These are phyloP conservation scores for Lemur catta DNA, from an alignment of 2,797 vertebrate species.

Conservation along the genomic window DNA sequence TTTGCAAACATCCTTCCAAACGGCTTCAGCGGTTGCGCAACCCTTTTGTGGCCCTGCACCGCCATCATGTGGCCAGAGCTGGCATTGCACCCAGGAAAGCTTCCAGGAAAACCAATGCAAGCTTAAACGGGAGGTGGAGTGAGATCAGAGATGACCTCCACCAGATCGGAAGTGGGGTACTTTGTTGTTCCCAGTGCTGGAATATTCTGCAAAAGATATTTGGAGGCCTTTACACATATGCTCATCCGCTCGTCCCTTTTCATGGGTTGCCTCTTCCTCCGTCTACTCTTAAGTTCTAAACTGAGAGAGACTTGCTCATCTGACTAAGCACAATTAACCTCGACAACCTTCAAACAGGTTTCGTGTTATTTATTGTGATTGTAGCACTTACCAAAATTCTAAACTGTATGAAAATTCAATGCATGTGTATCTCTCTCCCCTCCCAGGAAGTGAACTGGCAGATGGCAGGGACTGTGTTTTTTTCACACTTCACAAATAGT, in stretches of 20 bases:
- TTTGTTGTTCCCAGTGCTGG: background rate
- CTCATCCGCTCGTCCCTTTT: background rate
- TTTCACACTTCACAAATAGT: background rate
- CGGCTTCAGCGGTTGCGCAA: accelerated
- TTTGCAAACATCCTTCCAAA: background rate
- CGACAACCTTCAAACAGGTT: background rate
- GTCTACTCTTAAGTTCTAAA: background rate
- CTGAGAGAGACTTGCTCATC: background rate
- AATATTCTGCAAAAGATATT: background rate
- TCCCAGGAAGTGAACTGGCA: background rate
- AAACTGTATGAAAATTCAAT: background rate
- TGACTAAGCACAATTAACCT: background rate
- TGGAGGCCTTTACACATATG: background rate
- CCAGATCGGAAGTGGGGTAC: accelerated
- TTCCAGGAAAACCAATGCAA: background rate
- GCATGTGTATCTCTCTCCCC: background rate
- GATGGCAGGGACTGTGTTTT: background rate
- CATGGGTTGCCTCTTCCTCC: background rate
- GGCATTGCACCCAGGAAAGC: slow-evolving; percentile 6
- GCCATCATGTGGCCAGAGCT: slow-evolving; percentile 77
- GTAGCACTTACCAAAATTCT: background rate
- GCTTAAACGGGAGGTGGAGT: accelerated
- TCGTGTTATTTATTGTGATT: background rate
- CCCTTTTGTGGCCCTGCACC: slow-evolving; percentile 80
- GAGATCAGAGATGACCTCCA: background rate